Evolutionary conservation across 1,140 invertebrate species (phyloP).

Genomic region (Himalopsyche phryganea): DNA sequence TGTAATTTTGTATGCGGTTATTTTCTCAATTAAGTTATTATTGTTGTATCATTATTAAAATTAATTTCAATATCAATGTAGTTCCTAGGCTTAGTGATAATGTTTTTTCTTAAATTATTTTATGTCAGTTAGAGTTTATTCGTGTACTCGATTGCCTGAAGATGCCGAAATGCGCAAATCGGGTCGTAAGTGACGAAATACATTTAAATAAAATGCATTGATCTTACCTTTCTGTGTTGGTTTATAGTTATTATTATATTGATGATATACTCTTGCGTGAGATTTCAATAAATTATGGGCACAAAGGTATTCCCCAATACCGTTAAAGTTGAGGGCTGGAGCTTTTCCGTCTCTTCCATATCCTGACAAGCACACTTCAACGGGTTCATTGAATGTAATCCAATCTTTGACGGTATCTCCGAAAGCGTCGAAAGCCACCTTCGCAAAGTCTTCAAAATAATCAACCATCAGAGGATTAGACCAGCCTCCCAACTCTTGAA

Average conservation of each 20-base stretch:
- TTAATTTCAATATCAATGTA: too few species aligned
- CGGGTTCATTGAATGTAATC: constrained; percentile 42
- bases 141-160: too few species aligned
- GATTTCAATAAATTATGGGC: constrained; percentile 52
- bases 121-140: too few species aligned
- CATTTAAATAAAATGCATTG: too few species aligned
- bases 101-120: too few species aligned
- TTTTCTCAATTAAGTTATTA: too few species aligned
- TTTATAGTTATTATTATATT: constrained; percentile 60
- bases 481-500: constrained; percentile 34
- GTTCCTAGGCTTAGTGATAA: too few species aligned
- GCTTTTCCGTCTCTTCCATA: constrained; percentile 42
- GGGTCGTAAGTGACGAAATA: too few species aligned
- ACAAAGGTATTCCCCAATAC: constrained; percentile 50
- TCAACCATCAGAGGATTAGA: constrained; percentile 38
- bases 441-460: constrained; percentile 47
- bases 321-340: constrained; percentile 40
- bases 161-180: too few species aligned
- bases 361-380: constrained; percentile 28
- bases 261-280: constrained; percentile 53
- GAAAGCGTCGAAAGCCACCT: constrained; percentile 42
- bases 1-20: too few species aligned
- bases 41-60: too few species aligned
- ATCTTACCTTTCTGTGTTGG: constrained; percentile 57
- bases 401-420: constrained; percentile 42